A percentile compares a stretch with the other conserved stretches of the same genome.
Evolutionary conservation across 2,113 vertebrate genomes (phyloP).

Genomic region (Triplophysa siluroides): DNA sequence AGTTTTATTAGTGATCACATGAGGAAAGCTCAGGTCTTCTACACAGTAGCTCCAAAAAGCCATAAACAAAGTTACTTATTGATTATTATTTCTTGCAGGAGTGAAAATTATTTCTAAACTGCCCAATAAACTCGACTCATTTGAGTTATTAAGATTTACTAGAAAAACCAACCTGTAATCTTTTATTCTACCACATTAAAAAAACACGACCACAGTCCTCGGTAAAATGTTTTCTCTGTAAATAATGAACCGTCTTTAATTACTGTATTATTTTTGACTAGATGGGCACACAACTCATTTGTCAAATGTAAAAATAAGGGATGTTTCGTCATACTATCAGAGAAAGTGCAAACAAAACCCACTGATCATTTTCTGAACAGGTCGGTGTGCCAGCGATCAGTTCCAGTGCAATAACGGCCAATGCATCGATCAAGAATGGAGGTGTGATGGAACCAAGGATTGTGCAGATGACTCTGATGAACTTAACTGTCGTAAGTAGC

Average conservation of each 20-base stretch:
- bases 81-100: conserved; percentile 21
- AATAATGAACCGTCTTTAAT: neutral
- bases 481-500: conserved; percentile 70
- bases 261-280: neutral
- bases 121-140: neutral
- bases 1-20: conserved; percentile 63
- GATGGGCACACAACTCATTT: neutral
- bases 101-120: neutral
- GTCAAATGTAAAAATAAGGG: neutral
- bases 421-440: conserved; percentile 67
- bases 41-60: conserved; percentile 2
- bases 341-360: neutral
- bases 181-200: neutral
- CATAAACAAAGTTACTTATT: conserved; percentile 69
- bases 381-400: conserved; percentile 61
- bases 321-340: neutral
- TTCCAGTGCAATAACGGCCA: conserved; percentile 71
- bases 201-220: neutral
- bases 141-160: neutral
- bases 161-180: neutral
- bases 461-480: conserved; percentile 74
- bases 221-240: neutral
- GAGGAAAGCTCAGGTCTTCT: conserved; percentile 50
- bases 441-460: conserved; percentile 71
- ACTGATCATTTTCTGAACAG: conserved; percentile 39